Evolutionary conservation across 2,888 invertebrate genomes (phyloP).

Genomic region (Ochropacha duplaris): DNA sequence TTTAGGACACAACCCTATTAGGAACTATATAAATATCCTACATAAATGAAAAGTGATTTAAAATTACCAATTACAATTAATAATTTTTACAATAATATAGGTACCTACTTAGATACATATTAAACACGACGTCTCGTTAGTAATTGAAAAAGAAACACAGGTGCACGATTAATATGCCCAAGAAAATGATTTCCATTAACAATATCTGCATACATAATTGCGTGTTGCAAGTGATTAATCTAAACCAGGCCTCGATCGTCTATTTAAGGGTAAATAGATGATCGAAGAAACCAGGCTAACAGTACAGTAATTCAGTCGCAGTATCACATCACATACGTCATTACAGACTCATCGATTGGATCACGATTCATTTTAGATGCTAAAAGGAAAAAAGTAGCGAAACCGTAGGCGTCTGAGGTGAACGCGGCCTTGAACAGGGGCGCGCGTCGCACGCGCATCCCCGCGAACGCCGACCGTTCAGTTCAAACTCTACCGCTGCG

Average conservation of each 20-base stretch:
- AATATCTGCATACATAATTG: not conserved
- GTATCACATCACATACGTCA: constrained; percentile 12
- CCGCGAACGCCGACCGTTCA: constrained; percentile 57
- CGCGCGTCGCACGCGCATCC: constrained; percentile 48
- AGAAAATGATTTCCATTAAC: not conserved
- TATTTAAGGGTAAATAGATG: too few species aligned
- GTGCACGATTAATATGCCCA: not conserved
- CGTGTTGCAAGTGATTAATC: not conserved
- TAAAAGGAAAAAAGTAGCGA: constrained; percentile 39
- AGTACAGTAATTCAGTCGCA: constrained; percentile 3
- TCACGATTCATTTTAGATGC: constrained; percentile 54
- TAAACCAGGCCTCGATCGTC: not conserved
- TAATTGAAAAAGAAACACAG: not conserved
- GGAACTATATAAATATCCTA: too few species aligned
- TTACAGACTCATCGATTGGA: constrained; percentile 43
- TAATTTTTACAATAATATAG: too few species aligned
- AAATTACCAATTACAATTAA: too few species aligned
- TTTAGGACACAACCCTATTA: too few species aligned
- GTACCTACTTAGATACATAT: too few species aligned
- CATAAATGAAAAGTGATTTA: too few species aligned
- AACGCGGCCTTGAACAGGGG: constrained; percentile 54
- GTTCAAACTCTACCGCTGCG: constrained; percentile 79
- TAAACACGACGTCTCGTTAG: too few species aligned
- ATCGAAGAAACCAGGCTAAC: too few species aligned
- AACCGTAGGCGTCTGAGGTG: constrained; percentile 42